Evolutionary conservation across 2,888 invertebrate species (phyloP).

Genomic region (Polydrusus pterygomalis): DNA sequence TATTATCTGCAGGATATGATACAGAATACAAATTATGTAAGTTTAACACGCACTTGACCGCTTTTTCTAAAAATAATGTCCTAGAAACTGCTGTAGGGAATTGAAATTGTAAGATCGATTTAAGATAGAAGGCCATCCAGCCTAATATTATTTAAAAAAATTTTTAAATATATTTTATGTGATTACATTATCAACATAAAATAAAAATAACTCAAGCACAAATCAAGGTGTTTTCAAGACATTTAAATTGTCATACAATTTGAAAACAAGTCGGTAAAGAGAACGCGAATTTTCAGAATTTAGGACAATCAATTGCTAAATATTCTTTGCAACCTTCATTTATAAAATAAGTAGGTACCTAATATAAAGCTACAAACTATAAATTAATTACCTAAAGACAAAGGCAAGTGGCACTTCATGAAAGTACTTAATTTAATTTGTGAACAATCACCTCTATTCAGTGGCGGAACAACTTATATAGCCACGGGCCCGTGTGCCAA

Average conservation of each 20-base stretch:
- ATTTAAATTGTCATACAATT: conserved; percentile 18
- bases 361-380: conserved; percentile 26
- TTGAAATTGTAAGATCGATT: too few relatives aligned
- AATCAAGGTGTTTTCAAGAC: conserved; percentile 5
- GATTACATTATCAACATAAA: neutral
- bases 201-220: neutral
- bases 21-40: too few relatives aligned
- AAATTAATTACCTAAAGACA: conserved; percentile 32
- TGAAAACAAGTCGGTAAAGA: conserved; percentile 14
- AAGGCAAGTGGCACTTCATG: conserved; percentile 18
- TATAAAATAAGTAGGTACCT: conserved; percentile 32
- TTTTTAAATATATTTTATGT: too few relatives aligned
- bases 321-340: conserved; percentile 43
- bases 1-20: too few relatives aligned
- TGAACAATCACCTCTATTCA: too few relatives aligned
- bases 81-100: too few relatives aligned
- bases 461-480: too few relatives aligned
- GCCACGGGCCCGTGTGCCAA: too few relatives aligned
- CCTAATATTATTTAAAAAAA: too few relatives aligned
- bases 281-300: conserved; percentile 43
- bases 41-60: too few relatives aligned
- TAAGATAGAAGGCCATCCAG: too few relatives aligned
- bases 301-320: conserved; percentile 46
- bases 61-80: too few relatives aligned
- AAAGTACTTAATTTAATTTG: conserved; percentile 20